A percentile compares a stretch with the other conserved stretches of the same genome.
phyloP scores from a whole-genome alignment of 2,113 vertebrate species.

The Leucopsar rothschildi region DNA sequence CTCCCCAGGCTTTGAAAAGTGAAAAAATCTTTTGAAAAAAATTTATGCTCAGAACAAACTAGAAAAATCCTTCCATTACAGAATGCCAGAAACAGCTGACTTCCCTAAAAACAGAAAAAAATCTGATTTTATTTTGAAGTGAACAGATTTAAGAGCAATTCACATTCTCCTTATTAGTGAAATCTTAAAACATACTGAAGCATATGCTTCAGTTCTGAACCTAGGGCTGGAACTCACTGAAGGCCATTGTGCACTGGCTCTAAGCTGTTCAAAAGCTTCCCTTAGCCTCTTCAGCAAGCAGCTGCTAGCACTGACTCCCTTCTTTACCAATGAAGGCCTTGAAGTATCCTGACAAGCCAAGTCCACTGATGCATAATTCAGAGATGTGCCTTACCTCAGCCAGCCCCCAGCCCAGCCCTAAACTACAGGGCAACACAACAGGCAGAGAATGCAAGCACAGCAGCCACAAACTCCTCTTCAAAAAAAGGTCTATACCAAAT shows the following conservation, averaged over 20 bases:
- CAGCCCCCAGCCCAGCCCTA: background rate
- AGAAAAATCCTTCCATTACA: background rate
- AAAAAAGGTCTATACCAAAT: background rate
- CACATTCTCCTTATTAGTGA: accelerated
- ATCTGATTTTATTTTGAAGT: background rate
- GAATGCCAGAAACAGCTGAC: background rate
- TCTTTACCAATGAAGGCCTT: background rate
- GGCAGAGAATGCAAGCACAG: background rate
- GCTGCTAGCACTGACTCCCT: background rate
- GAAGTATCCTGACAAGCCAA: background rate
- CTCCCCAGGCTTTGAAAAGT: background rate
- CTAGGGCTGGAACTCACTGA: background rate
- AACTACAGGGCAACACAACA: background rate
- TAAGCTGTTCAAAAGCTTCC: background rate
- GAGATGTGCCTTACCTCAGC: background rate
- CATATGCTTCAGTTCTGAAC: background rate
- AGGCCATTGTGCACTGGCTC: background rate
- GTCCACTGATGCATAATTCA: background rate
- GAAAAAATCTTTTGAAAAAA: background rate
- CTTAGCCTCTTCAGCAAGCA: background rate
- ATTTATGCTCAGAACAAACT: background rate
- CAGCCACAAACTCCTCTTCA: background rate
- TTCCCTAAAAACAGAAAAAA: background rate
- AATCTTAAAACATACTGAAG: background rate
- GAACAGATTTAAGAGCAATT: background rate